Evolutionary conservation across 2,888 invertebrate species (phyloP), one percentile per base, ranked within the genome.

Genomic region (Eilema caniola): DNA sequence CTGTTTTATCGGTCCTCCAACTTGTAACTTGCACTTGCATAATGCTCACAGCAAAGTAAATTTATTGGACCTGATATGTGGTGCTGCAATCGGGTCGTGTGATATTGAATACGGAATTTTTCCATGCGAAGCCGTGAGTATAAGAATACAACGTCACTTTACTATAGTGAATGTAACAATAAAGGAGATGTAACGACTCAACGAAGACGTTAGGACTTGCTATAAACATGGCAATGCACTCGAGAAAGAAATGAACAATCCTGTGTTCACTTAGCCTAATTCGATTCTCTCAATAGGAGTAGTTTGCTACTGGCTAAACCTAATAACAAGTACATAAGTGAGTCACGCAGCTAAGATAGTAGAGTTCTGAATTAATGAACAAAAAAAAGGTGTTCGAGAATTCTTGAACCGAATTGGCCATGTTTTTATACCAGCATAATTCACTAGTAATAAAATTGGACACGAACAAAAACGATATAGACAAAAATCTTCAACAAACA

Each of bases 191-290:
- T 62, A 41, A 71, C 57, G 37, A 67, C 66, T 69, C 23, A 23
- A 62, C 20, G 31, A 64, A 70, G 65, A 62, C 61, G 63, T 62
- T 67, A 72, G 61, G 53, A 16, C 61, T 67, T 41, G 37, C 31
- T 56, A 73, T 73, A 79, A 78, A 80, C 70, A 74, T 71, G 66
- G 64, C 65, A 71, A 24, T 73, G 72, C 67, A 75, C 62, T 80
- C 60, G 28, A 67, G 67, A 68, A 61, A 61, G 23, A 60, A 28
- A 66, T 62, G 37, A 62, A 56, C 16, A 67, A 83, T 79, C 71
- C 75, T 72, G 72, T 78, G 77, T 67, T 77, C 81, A 85, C 86
- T 88, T 84, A 86, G 81, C 83, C 84, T 83, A 83, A 87, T 87
- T 86, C 80, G 75, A 83, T 82, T 77, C 69, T 82, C 69, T n/a